A percentile compares a stretch with the other conserved stretches of the same genome.
phyloP scores from a whole-genome alignment of 2,113 vertebrate species.

The Sinosuthora webbiana region DNA sequence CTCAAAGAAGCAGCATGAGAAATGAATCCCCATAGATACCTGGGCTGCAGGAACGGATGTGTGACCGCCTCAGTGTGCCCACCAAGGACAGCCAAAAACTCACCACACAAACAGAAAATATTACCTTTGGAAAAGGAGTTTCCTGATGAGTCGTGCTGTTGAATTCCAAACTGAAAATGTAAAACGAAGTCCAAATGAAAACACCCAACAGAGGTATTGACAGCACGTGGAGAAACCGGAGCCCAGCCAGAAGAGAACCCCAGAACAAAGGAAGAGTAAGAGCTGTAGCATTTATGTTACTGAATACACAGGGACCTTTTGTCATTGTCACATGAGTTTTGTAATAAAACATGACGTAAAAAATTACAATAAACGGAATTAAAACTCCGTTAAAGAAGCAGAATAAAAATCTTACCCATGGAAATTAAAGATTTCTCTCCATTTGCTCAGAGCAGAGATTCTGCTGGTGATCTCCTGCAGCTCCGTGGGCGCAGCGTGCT shows the following conservation, averaged over 20 bases:
- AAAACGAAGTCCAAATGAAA: constrained; percentile 21
- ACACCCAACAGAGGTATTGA: not conserved
- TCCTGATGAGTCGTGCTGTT: constrained; percentile 44
- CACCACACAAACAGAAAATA: not conserved
- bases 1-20: not conserved
- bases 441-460: constrained; percentile 75
- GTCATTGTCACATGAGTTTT: not conserved
- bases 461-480: constrained; percentile 72
- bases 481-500: not conserved
- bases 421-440: constrained; percentile 78
- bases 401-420: constrained; percentile 61
- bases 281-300: not conserved
- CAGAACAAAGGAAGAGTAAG: not conserved
- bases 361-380: not conserved
- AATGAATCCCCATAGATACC: not conserved
- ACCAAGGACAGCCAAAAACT: not conserved
- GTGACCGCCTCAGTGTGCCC: not conserved
- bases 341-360: not conserved
- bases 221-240: not conserved
- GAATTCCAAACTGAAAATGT: constrained; percentile 73
- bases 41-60: not conserved
- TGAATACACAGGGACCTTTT: not conserved
- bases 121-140: constrained; percentile 18
- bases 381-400: not conserved
- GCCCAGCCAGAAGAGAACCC: not conserved